Evolutionary conservation across 2,888 invertebrate genomes (phyloP), one percentile per base, ranked within the genome.

Genomic region (Melanophora roralis): DNA sequence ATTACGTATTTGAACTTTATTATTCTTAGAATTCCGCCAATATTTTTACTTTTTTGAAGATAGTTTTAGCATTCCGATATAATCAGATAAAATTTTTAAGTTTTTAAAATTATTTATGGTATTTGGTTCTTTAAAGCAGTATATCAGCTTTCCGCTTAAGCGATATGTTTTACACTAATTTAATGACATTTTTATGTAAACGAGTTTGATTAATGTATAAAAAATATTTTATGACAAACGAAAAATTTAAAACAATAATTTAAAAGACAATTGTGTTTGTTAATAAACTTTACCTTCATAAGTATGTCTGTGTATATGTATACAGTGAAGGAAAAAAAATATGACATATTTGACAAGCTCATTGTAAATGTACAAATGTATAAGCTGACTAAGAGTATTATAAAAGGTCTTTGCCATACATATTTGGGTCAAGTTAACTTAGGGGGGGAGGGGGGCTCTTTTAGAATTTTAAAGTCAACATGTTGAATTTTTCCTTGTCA

Each of bases 271-370:
- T 16, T 40, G 32, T 27, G 27, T 27, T 5, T 27, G 27, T 27
- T 27, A 27, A n/a, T n/a, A n/a, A n/a, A n/a, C n/a, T n/a, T n/a
- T n/a, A n/a, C n/a, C n/a, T n/a, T n/a, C n/a, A n/a, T n/a, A n/a
- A n/a, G n/a, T n/a, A n/a, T n/a, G 27, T 6, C 27, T 27, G 27
- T 27, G 27, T 27, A 27, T 27, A 6, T 27, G 6, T 27, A 6
- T 27, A 27, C 27, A 27, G 3, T 27, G 12, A 5, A 59, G 34
- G 4, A 7, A 40, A 40, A 38, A 47, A 32, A 47, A 7, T 36
- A n/a, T 64, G 1, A 27, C 16, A 65, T 38, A 14, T 59, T 59
- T 74, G 57, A 74, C 45, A 65, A 16, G 65, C 36, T 64, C 45
- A 55, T 60, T 71, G 71, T 34, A 72, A 62, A 65, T 47, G 49